phyloP scores from a whole-genome alignment of 2,113 vertebrate species.

The Periophthalmodon schlosseri region DNA sequence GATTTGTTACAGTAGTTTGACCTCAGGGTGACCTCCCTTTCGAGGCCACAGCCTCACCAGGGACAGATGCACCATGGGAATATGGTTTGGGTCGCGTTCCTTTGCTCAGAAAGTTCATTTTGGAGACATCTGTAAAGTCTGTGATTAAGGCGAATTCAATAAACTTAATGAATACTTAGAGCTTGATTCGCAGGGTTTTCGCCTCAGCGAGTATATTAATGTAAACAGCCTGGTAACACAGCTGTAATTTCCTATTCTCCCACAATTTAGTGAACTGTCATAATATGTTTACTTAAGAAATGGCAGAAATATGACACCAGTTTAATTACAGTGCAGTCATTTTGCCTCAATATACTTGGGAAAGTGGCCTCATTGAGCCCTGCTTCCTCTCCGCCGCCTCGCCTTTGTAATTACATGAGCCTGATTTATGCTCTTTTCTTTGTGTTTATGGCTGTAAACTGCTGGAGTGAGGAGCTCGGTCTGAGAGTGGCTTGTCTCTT shows the following conservation, averaged over 20 bases:
- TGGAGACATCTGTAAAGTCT: slow-evolving; percentile 69
- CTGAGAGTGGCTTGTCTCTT: slow-evolving; percentile 72
- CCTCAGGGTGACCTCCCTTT: slow-evolving; percentile 65
- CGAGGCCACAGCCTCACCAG: slow-evolving; percentile 56
- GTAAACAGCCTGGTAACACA: slow-evolving; percentile 67
- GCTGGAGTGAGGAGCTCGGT: slow-evolving; percentile 71
- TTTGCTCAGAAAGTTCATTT: slow-evolving; percentile 62
- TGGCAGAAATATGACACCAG: slow-evolving; percentile 75
- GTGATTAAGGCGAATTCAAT: slow-evolving; percentile 74
- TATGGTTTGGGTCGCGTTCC: slow-evolving; percentile 54
- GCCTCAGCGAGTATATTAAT: slow-evolving; percentile 65
- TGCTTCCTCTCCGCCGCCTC: slow-evolving; percentile 68
- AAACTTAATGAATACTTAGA: slow-evolving; percentile 70
- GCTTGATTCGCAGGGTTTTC: slow-evolving; percentile 63
- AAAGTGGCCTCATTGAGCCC: slow-evolving; percentile 70
- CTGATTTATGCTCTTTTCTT: slow-evolving; percentile 77
- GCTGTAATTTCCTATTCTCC: slow-evolving; percentile 78
- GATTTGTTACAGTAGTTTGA: slow-evolving; percentile 65
- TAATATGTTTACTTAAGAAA: slow-evolving; percentile 76
- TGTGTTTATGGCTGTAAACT: slow-evolving; percentile 74
- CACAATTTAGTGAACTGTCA: slow-evolving; percentile 74
- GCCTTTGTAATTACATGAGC: slow-evolving; percentile 79
- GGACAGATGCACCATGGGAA: slow-evolving; percentile 73
- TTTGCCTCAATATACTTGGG: slow-evolving; percentile 75
- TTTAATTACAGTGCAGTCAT: slow-evolving; percentile 76